Conservation (phyloP, 2,113 vertebrate species). For the Ceuthmochares aereus region DNA sequence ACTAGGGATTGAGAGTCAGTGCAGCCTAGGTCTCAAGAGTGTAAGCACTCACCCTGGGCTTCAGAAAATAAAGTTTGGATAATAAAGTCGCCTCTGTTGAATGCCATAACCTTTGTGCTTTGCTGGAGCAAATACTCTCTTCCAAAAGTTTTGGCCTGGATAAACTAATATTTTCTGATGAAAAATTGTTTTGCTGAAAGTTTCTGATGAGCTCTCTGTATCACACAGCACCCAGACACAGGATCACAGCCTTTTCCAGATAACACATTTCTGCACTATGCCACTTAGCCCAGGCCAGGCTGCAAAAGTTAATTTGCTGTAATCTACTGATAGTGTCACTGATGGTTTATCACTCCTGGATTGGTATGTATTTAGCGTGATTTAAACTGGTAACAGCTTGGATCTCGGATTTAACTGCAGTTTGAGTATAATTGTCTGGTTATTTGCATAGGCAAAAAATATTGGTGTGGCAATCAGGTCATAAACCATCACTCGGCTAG, state of each 20-base stretch:
- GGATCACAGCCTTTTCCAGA: not conserved
- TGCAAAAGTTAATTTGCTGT: not conserved
- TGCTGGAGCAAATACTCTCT: not conserved
- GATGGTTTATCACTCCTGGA: not conserved
- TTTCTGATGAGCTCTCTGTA: not conserved
- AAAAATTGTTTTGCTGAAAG: not conserved
- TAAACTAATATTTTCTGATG: conserved; percentile 1
- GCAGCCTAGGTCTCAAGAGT: not conserved
- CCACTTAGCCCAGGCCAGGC: not conserved
- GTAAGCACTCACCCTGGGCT: not conserved
- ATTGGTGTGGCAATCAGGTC: not conserved
- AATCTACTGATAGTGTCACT: not conserved
- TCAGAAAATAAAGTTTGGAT: not conserved
- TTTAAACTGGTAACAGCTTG: not conserved
- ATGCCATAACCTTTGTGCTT: not conserved
- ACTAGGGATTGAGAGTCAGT: not conserved
- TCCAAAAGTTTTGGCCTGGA: not conserved
- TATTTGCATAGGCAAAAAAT: not conserved
- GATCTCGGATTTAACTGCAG: not conserved
- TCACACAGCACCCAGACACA: not conserved
- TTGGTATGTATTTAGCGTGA: not conserved
- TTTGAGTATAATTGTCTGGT: not conserved
- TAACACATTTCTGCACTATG: not conserved
- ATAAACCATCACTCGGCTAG: not conserved
- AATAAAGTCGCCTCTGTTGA: not conserved